A percentile compares a stretch with the other conserved stretches of the same genome.
phyloP scores from a whole-genome alignment of 2,113 vertebrate species.

The Chamaetylas fuelleborni region DNA sequence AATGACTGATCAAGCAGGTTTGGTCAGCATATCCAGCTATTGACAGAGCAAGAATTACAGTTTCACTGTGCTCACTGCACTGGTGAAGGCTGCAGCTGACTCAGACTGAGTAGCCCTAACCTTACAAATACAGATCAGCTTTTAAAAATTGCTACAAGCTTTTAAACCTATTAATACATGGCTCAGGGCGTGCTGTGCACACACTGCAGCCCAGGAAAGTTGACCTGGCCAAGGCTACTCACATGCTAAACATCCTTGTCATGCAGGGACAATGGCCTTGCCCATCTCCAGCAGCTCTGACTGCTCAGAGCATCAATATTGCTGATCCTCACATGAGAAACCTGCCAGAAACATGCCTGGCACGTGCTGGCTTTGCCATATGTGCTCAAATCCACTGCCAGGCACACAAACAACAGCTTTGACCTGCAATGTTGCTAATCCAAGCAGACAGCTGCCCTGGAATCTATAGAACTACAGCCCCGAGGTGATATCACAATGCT shows the following conservation, averaged over 20 bases:
- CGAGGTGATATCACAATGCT: not conserved
- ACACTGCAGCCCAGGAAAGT: not conserved
- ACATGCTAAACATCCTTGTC: not conserved
- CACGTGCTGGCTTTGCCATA: not conserved
- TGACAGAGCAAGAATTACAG: not conserved
- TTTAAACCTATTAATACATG: not conserved
- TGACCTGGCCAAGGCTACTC: not conserved
- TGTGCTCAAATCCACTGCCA: not conserved
- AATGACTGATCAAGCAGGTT: not conserved
- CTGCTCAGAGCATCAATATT: not conserved
- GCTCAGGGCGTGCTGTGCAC: not conserved
- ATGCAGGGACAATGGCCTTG: not conserved
- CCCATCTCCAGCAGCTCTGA: not conserved
- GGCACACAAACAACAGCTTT: not conserved
- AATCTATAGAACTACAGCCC: rapidly evolving
- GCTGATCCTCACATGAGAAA: not conserved
- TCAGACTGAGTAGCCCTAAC: not conserved
- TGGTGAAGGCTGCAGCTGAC: not conserved
- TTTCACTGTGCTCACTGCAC: not conserved
- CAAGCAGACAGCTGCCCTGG: rapidly evolving
- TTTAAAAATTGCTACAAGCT: not conserved
- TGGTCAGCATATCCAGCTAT: not conserved
- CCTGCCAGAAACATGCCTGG: not conserved
- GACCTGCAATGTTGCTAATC: not conserved
- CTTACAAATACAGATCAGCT: not conserved